Percentiles rank a stretch among this genome's conserved stretches.
Conservation (phyloP, 2,888 invertebrate species). For the Morpho helenor region DNA sequence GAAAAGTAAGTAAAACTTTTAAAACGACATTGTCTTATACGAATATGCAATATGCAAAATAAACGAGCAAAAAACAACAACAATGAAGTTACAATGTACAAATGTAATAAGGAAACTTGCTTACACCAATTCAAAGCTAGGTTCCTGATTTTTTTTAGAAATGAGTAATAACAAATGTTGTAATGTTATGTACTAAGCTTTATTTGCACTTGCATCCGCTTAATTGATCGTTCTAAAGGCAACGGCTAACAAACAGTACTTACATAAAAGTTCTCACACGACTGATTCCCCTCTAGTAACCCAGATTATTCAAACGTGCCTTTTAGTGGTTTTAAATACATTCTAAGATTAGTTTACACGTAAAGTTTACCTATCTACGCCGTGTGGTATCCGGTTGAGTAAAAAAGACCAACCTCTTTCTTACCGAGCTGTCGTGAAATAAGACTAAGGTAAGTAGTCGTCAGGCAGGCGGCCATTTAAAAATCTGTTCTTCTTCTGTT, state of each 20-base stretch:
- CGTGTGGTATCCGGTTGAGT: no score
- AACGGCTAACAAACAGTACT: slow-evolving; percentile 1
- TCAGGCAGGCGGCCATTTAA: no score
- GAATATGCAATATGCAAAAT: no score
- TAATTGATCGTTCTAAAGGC: slow-evolving; percentile 1
- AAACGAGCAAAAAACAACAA: not conserved
- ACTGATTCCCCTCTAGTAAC: slow-evolving; percentile 5
- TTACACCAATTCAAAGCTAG: not conserved
- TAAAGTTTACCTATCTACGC: not conserved
- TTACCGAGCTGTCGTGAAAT: no score
- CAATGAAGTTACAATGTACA: not conserved
- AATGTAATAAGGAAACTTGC: slow-evolving; percentile 3
- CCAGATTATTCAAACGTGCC: not conserved
- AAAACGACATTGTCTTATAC: no score
- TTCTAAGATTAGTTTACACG: no score
- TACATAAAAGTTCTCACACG: slow-evolving; percentile 8
- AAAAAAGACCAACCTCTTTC: no score
- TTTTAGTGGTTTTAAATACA: not conserved
- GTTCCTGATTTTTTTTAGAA: not conserved
- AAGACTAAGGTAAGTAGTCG: no score
- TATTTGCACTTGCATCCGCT: slow-evolving; percentile 3
- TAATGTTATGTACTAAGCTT: not conserved
- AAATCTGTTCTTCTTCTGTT: no score
- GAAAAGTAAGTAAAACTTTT: no score
- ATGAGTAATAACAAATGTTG: not conserved